Base-by-base conservation (phyloP, 2,113 vertebrate species). In the Apodemus speciosus region DNA sequence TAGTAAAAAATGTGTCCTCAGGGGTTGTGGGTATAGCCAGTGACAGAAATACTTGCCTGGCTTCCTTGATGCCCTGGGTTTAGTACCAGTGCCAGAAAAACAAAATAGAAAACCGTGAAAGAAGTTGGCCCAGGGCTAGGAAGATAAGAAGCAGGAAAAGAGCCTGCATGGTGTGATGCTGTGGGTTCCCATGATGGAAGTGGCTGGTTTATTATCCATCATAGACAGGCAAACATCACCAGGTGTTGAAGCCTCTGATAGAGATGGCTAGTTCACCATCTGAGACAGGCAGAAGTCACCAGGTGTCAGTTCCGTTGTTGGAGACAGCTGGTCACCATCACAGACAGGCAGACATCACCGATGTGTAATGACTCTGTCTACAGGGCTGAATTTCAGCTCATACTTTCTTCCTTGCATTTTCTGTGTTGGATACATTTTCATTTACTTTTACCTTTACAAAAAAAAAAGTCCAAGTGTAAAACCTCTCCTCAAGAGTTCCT, bases 391-490 rank as follows among this genome's bases (percentile, higher is more conserved):
- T 75, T 64, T 16, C 80, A 84, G 9, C 32, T 0, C 4, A 81
- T 18, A 40, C 62, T 49, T 83, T 62, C 62, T 51, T 62, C 43
- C 64, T 64, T 66, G 38, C 7, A 4, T 43, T 76, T 85, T 58
- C 79, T 32, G 2, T 66, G 49, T 51, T 92, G 62, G 20, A 71
- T 75, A 62, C 30, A 35, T 81, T 79, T 94, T 77, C 30, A 56
- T 64, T 92, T 90, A 35, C 4, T 62, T 80, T 83, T 77, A 46
- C 40, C 80, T 83, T 89, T 62, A 72, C 38, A 72, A 72, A 94
- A 84, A 56, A 56, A 95, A 80, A 49, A 9, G 21, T 71, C 58
- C 49, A 4, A 43, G 25, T 56, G 69, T 46, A 85, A 62, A 46
- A 2, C 38, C 23, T 38, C 27, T 38, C 35, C 16, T 20, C 35